These are phyloP conservation scores for Heteronetta atricapilla DNA, from an alignment of 2,113 vertebrate species.

Conservation along the genomic window DNA sequence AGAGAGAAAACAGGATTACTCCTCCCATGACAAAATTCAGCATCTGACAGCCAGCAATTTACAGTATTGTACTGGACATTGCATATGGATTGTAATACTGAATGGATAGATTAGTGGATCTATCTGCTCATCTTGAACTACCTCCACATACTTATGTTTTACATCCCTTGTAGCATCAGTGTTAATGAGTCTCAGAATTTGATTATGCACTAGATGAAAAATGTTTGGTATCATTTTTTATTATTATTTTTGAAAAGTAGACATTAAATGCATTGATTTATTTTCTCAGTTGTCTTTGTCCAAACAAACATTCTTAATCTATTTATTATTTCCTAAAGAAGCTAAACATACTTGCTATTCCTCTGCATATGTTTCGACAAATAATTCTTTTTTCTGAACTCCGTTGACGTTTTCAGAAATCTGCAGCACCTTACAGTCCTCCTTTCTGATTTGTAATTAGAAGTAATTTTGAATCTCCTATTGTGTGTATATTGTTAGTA, in stretches of 20 bases:
- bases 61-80: neutral
- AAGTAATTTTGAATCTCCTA: neutral
- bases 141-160: neutral
- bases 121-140: accelerated
- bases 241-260: neutral
- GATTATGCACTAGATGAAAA: neutral
- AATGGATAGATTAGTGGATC: neutral
- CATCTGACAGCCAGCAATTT: neutral
- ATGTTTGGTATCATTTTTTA: accelerated
- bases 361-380: neutral
- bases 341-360: neutral
- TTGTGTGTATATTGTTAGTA: neutral
- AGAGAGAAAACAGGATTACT: neutral
- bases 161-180: neutral
- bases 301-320: neutral
- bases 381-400: neutral
- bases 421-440: neutral
- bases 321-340: neutral
- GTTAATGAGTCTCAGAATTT: neutral
- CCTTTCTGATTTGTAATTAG: neutral
- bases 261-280: accelerated
- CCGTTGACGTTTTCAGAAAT: neutral
- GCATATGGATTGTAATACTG: neutral
- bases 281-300: neutral
- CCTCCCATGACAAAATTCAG: neutral